Conservation (phyloP, 2,113 vertebrate species). For the Sterrhoptilus dennistouni region DNA sequence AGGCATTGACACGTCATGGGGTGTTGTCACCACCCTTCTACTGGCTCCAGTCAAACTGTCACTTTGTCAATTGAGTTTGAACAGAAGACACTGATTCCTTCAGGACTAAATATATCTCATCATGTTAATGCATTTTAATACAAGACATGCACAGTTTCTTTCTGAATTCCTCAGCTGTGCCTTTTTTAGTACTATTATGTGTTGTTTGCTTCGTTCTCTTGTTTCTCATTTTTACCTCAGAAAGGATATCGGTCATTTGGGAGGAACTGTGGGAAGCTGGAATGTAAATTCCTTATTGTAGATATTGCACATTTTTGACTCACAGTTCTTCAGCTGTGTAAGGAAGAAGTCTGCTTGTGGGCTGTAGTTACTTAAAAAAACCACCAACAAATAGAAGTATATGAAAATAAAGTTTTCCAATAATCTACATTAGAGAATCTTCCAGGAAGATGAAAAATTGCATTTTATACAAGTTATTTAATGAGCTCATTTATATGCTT, state of each 20-base stretch:
- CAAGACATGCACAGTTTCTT: neutral
- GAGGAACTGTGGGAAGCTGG: constrained; percentile 46
- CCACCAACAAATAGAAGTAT: neutral
- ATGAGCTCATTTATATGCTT: neutral
- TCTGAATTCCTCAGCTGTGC: neutral
- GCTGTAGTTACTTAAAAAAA: neutral
- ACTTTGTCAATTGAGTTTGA: neutral
- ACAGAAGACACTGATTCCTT: neutral
- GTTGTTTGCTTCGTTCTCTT: neutral
- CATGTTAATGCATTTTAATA: neutral
- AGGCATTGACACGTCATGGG: rapidly evolving
- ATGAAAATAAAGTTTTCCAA: neutral
- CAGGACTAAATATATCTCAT: neutral
- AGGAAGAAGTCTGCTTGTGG: constrained; percentile 3
- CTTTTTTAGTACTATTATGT: neutral
- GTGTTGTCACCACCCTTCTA: neutral
- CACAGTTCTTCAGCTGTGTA: neutral
- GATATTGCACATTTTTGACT: constrained; percentile 48
- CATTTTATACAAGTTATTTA: neutral
- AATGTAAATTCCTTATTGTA: constrained; percentile 42
- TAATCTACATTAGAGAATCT: neutral
- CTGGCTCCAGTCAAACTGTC: neutral
- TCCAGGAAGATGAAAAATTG: constrained; percentile 8
- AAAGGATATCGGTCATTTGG: constrained; percentile 22
- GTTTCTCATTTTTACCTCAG: neutral